Conservation (phyloP, 37 sponge, comb jelly and placozoan genomes). For the Beroe ovata region DNA sequence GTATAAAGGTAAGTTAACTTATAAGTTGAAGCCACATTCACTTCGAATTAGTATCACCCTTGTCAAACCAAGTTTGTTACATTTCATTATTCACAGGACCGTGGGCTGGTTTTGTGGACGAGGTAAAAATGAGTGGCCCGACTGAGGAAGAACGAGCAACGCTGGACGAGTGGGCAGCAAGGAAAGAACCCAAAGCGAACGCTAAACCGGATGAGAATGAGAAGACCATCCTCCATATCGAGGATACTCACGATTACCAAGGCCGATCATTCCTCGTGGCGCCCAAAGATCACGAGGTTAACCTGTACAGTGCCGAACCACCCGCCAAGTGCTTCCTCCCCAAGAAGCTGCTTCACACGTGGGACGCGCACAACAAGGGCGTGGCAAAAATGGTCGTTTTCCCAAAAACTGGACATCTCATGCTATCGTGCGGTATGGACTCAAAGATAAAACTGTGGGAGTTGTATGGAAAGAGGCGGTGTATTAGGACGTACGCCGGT, state of each 20-base stretch:
- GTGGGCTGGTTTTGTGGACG: constrained; percentile 87
- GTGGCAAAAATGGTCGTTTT: constrained; percentile 82
- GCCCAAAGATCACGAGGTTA: constrained; percentile 85
- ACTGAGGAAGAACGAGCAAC: constrained; percentile 82
- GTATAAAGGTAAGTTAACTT: constrained; percentile 82
- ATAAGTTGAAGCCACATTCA: no score
- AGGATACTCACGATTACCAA: constrained; percentile 90
- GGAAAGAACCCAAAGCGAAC: constrained; percentile 78
- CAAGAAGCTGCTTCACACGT: constrained; percentile 89
- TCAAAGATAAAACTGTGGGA: constrained; percentile 95
- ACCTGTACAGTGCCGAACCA: constrained; percentile 82
- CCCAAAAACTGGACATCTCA: constrained; percentile 88
- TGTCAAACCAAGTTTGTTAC: no score
- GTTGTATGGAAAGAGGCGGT: constrained; percentile 86
- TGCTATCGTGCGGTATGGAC: constrained; percentile 96
- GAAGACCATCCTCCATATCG: constrained; percentile 84
- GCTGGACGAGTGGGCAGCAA: constrained; percentile 74
- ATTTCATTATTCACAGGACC: constrained; percentile 74
- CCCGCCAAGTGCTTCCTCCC: constrained; percentile 94
- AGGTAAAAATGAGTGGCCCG: constrained; percentile 83
- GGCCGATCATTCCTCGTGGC: constrained; percentile 93
- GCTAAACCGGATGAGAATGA: constrained; percentile 78
- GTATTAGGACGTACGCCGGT: constrained; percentile 84
- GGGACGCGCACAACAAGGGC: constrained; percentile 91
- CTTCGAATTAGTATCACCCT: no score